phyloP scores from a whole-genome alignment of 2,888 invertebrate genomes.

The Drosophila crucigera region DNA sequence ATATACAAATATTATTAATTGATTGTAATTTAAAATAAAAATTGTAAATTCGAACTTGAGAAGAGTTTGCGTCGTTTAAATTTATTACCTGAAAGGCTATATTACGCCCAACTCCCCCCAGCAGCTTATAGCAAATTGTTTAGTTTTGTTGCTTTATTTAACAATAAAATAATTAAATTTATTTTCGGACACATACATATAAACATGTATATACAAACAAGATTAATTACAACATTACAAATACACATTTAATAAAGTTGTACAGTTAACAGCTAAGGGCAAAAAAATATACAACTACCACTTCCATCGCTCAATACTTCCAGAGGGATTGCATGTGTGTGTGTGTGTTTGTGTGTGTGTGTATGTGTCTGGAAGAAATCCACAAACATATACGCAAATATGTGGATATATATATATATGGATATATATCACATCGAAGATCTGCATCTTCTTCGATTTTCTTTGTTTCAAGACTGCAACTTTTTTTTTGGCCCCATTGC shows the following conservation, averaged over 20 bases:
- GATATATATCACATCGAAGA: slow-evolving; percentile 52
- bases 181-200: slow-evolving; percentile 37
- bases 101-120: background rate
- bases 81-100: background rate
- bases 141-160: background rate
- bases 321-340: slow-evolving; percentile 2
- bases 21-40: slow-evolving; percentile 32
- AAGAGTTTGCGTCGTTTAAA: slow-evolving; percentile 37
- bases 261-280: slow-evolving; percentile 48
- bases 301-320: background rate
- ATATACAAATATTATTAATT: slow-evolving; percentile 21
- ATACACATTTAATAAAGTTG: slow-evolving; percentile 52
- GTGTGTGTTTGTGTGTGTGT: background rate
- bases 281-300: slow-evolving; percentile 32
- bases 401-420: slow-evolving; percentile 12
- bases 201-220: slow-evolving; percentile 46
- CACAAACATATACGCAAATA: slow-evolving; percentile 11
- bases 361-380: background rate
- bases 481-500: background rate
- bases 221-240: slow-evolving; percentile 66
- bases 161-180: slow-evolving; percentile 25
- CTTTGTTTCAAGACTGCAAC: slow-evolving; percentile 3
- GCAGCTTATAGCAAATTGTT: background rate
- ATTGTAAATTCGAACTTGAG: slow-evolving; percentile 5
- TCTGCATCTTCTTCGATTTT: slow-evolving; percentile 2